These are phyloP conservation scores for Choloepus didactylus DNA, from an alignment of 2,797 vertebrate species.

Conservation along the genomic window DNA sequence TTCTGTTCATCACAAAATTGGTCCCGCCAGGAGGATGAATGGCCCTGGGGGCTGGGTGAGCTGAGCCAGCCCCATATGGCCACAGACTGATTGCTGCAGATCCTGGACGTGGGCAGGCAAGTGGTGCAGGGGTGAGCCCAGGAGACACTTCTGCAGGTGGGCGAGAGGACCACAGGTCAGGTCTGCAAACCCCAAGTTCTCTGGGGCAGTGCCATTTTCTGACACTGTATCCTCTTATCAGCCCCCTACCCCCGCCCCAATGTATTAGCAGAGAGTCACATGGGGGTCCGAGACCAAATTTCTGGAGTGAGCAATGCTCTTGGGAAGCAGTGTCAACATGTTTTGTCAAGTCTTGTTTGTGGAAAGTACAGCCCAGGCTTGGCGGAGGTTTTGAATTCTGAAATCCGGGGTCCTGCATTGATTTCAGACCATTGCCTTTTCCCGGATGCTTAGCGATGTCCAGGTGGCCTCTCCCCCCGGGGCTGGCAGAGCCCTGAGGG, in stretches of 20 bases:
- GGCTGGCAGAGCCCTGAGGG: background rate
- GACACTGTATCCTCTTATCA: accelerated
- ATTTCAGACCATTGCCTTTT: background rate
- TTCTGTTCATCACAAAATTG: too few species aligned
- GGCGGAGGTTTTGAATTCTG: background rate
- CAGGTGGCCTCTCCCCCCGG: accelerated
- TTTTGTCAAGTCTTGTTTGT: background rate
- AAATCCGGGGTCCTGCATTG: background rate
- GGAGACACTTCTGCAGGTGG: accelerated
- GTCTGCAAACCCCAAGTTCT: background rate
- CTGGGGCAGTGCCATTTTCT: too few species aligned
- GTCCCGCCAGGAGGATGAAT: too few species aligned
- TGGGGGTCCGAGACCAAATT: accelerated
- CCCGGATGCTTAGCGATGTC: background rate
- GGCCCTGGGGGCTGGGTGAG: too few species aligned
- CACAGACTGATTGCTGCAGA: too few species aligned
- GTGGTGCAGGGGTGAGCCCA: accelerated
- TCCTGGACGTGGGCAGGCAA: background rate
- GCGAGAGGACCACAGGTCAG: background rate
- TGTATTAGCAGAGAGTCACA: background rate
- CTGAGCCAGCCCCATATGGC: too few species aligned
- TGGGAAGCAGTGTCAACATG: background rate
- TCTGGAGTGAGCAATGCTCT: background rate
- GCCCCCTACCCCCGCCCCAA: too few species aligned
- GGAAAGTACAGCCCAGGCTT: background rate